phyloP scores from a whole-genome alignment of 2,888 invertebrate genomes.

The Lepidochrysops patricia region DNA sequence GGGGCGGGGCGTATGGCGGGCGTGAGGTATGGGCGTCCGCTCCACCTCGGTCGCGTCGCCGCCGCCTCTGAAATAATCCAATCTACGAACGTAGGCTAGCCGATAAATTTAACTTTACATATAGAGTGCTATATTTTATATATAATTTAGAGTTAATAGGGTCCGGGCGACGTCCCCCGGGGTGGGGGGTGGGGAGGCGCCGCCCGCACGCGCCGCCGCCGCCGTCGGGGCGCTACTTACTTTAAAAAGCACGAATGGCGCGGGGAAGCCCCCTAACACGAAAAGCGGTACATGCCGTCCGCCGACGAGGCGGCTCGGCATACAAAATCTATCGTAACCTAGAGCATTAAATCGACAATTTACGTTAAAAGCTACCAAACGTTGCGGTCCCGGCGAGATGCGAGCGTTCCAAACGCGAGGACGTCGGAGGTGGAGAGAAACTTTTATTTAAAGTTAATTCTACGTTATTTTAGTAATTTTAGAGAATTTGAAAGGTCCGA shows the following conservation, averaged over 20 bases:
- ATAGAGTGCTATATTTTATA: slow-evolving; percentile 40
- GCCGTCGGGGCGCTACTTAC: slow-evolving; percentile 19
- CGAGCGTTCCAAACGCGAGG: slow-evolving; percentile 24
- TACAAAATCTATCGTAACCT: slow-evolving; percentile 12
- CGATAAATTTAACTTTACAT: slow-evolving; percentile 37
- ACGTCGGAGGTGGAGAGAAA: slow-evolving; percentile 24
- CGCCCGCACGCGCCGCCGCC: slow-evolving; percentile 1
- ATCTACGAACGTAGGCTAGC: slow-evolving; percentile 39
- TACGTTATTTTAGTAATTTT: too few relatives aligned
- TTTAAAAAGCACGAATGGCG: slow-evolving; percentile 65
- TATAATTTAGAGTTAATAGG: slow-evolving; percentile 17
- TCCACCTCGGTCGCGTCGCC: slow-evolving; percentile 18
- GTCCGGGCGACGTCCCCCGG: background rate
- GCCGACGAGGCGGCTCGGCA: background rate
- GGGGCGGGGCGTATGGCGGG: slow-evolving; percentile 11
- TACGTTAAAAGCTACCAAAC: background rate
- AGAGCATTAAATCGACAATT: slow-evolving; percentile 9
- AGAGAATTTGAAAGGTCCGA: slow-evolving; percentile 17
- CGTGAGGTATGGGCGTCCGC: slow-evolving; percentile 10
- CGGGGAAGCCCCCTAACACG: slow-evolving; percentile 36
- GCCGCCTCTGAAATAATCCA: slow-evolving; percentile 30
- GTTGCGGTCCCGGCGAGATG: slow-evolving; percentile 4
- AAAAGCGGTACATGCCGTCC: slow-evolving; percentile 59
- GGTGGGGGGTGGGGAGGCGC: background rate
- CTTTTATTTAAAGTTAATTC: slow-evolving; percentile 14